Evolutionary conservation across 2,888 invertebrate species (phyloP), one percentile per base, ranked within the genome.

Genomic region (Penaeus monodon): DNA sequence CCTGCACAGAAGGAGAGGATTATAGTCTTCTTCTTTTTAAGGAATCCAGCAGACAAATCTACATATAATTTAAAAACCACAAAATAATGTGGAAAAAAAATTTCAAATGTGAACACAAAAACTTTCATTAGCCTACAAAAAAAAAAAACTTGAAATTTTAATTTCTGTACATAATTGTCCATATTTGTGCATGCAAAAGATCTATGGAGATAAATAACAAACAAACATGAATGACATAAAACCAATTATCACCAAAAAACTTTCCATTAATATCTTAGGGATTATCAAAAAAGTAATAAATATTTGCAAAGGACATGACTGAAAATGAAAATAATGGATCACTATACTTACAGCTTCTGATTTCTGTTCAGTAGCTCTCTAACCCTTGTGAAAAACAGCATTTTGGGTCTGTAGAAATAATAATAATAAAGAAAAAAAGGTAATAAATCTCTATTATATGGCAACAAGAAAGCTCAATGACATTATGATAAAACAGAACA

Each of bases 331-430:
- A 27, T 49, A 44, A 78, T 22, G 63, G 33, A 80, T 29, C 68
- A 65, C 22, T 27, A 86, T 88, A 93, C 94, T 94, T 93, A 95
- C 95, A 92, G 93, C 94, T 91, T 96, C 96, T 87, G 95, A 92
- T 96, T 95, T 90, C 95, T 95, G 66, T 94, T 92, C 92, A 98
- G 94, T 86, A 99, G 93, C 91, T 95, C 94, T 93, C 96, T 97
- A 33, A 98, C n/a, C 95, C 93, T 96, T 95, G 81, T 94, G 94
- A n/a, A n/a, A n/a, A 7, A 98, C 96, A 88, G 98, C 98, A 88
- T 96, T 94, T 63, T 95, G 95, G 66, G 98, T 98, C 95, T 95
- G 92, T 91, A 94, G 93, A 91, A 90, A 38, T 38, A 90, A 88
- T 10, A 44, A 44, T 44, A 44, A 44, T 44, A 44, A 44, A 44